Conservation (phyloP, 1,140 invertebrate species). For the Eumaeus atala region DNA sequence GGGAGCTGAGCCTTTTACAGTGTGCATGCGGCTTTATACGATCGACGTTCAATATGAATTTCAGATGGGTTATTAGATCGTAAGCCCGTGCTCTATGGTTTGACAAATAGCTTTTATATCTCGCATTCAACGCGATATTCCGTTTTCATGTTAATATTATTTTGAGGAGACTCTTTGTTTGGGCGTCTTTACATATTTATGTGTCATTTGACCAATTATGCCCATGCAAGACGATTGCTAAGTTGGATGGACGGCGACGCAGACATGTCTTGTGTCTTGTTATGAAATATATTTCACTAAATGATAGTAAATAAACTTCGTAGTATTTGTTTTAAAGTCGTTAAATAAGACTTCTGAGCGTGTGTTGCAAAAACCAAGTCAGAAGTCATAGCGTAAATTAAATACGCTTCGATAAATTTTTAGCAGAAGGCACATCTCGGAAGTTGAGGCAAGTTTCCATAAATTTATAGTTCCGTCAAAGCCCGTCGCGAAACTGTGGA, state of each 20-base stretch:
- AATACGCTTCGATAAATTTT: constrained; percentile 69
- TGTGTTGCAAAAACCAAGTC: constrained; percentile 24
- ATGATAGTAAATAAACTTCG: too few relatives aligned
- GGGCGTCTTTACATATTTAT: too few relatives aligned
- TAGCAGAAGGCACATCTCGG: constrained; percentile 61
- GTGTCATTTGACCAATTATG: too few relatives aligned
- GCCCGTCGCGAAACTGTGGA: constrained; percentile 63
- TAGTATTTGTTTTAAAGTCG: too few relatives aligned
- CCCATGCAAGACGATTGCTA: too few relatives aligned
- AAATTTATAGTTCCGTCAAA: constrained; percentile 70
- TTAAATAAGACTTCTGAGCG: too few relatives aligned
- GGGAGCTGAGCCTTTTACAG: constrained; percentile 66
- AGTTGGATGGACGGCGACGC: too few relatives aligned
- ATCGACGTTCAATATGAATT: constrained; percentile 67
- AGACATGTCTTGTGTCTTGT: too few relatives aligned
- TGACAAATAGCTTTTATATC: constrained; percentile 50
- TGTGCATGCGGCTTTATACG: constrained; percentile 59
- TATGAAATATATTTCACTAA: too few relatives aligned
- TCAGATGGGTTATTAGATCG: constrained; percentile 66
- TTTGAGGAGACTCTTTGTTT: too few relatives aligned
- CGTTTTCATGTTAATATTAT: too few relatives aligned
- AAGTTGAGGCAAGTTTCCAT: constrained; percentile 64
- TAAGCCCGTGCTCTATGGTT: constrained; percentile 47
- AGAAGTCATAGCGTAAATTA: constrained; percentile 69
- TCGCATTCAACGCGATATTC: constrained; percentile 15